Base-by-base conservation (phyloP, 2,888 invertebrate species). In the Drosophila testacea region DNA sequence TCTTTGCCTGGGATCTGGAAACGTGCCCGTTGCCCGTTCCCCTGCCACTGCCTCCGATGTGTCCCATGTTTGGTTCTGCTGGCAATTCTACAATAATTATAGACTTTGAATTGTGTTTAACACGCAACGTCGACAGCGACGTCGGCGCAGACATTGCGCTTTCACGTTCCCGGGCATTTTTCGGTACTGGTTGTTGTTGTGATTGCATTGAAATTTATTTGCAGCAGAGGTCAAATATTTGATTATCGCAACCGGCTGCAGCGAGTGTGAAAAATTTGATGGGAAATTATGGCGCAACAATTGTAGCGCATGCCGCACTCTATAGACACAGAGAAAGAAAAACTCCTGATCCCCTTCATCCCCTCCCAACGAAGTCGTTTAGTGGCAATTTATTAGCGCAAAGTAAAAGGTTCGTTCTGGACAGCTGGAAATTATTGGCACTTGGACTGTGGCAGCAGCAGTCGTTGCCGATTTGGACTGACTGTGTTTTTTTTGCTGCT, bases 41-140 rank as follows among this genome's bases (percentile, higher is more conserved):
- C 9, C 7, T 32, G 30, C 30, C 32, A 11, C 13, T 41, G 38
- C 59, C 22, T 22, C 22, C 66, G 54, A 47, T 73, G 54, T 78
- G 80, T 73, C 77, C 81, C 73, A 74, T 75, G 75, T 79, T 79
- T 77, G 79, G 78, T 79, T 86, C 80, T 89, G 84, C 79, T 88
- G 83, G 83, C 88, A 90, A 90, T 90, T 90, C 91, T 91, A 87
- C 83, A 83, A 83, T 83, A 91, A 91, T 91, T 91, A 91, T 89
- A 90, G 90, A 90, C 91, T 90, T 90, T 89, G 89, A 90, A 88
- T 90, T 90, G 90, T 90, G 90, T 89, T 91, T 90, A 91, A 91
- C 90, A 91, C 90, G 90, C 91, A 90, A 90, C 86, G 88, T 83
- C 89, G 83, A 36, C 64, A 34, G 38, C 52, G 73, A 73, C 69